Conservation (phyloP, 1,140 invertebrate genomes). For the Choristoneura fumiferana region DNA sequence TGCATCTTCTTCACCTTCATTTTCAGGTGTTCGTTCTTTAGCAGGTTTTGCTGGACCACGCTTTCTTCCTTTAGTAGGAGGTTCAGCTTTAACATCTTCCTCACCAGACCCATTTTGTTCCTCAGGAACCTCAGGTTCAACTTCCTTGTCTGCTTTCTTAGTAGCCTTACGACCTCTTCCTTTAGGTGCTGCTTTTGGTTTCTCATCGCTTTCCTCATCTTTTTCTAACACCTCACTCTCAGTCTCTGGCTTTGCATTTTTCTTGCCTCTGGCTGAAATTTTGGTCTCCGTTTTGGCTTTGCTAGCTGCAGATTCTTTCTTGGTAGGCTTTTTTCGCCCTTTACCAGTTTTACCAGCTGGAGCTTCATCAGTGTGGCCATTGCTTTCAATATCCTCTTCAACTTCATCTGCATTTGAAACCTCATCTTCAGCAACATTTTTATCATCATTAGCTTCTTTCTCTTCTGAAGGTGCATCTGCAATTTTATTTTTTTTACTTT, state of each 20-base stretch:
- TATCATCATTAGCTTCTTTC: constrained; percentile 44
- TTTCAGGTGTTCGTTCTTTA: constrained; percentile 44
- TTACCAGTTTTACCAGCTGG: constrained; percentile 28
- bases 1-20: constrained; percentile 30
- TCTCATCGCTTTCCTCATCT: constrained; percentile 44
- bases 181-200: constrained; percentile 46
- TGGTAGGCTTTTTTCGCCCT: constrained; percentile 52
- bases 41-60: constrained; percentile 42
- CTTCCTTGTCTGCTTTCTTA: constrained; percentile 44
- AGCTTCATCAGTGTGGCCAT: constrained; percentile 40
- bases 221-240: constrained; percentile 31
- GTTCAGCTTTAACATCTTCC: constrained; percentile 36
- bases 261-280: constrained; percentile 42
- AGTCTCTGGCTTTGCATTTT: constrained; percentile 43
- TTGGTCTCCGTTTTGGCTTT: constrained; percentile 41
- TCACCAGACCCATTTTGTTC: constrained; percentile 42
- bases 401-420: constrained; percentile 24
- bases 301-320: constrained; percentile 43
- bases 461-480: constrained; percentile 36
- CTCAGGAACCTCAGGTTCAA: constrained; percentile 21
- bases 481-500: constrained; percentile 54
- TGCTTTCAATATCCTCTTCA: constrained; percentile 43
- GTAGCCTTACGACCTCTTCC: constrained; percentile 49
- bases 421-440: constrained; percentile 37
- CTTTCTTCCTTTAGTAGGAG: constrained; percentile 51